A percentile compares a stretch with the other conserved stretches of the same genome.
phyloP scores from a whole-genome alignment of 1,140 invertebrate genomes.

The Chionoecetes opilio region DNA sequence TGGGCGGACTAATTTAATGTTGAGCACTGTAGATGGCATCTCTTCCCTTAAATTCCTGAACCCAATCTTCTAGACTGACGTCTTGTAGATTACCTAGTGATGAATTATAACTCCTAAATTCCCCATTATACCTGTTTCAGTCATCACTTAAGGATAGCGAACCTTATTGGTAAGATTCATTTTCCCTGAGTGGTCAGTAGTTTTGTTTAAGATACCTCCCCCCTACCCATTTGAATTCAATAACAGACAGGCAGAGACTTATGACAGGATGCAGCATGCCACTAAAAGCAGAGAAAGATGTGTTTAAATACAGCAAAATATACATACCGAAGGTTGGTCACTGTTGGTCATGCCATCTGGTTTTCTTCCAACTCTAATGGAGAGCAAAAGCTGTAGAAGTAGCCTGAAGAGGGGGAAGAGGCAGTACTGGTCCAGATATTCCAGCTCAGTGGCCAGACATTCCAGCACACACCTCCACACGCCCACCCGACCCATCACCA shows the following conservation, averaged over 20 bases:
- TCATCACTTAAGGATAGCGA: too few relatives aligned
- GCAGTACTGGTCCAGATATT: conserved; percentile 42
- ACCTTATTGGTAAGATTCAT: too few relatives aligned
- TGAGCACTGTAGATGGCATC: too few relatives aligned
- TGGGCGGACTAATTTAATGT: too few relatives aligned
- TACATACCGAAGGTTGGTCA: not conserved
- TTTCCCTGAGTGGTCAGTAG: too few relatives aligned
- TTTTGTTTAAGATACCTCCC: too few relatives aligned
- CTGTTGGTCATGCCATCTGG: not conserved
- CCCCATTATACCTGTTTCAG: too few relatives aligned
- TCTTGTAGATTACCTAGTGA: too few relatives aligned
- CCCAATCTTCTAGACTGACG: too few relatives aligned
- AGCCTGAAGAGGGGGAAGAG: conserved; percentile 41
- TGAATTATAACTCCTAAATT: too few relatives aligned
- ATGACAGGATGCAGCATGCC: not conserved
- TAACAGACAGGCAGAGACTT: not conserved
- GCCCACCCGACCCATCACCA: not conserved
- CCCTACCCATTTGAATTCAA: too few relatives aligned
- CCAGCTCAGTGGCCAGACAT: conserved; percentile 35
- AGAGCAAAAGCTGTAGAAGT: conserved; percentile 44
- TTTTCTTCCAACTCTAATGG: not conserved
- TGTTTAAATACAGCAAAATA: not conserved
- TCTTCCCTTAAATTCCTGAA: too few relatives aligned
- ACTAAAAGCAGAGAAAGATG: not conserved
- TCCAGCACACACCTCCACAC: conserved; percentile 39